These are phyloP conservation scores for Eutrigla gurnardus DNA, from an alignment of 2,797 vertebrate species.

Conservation along the genomic window DNA sequence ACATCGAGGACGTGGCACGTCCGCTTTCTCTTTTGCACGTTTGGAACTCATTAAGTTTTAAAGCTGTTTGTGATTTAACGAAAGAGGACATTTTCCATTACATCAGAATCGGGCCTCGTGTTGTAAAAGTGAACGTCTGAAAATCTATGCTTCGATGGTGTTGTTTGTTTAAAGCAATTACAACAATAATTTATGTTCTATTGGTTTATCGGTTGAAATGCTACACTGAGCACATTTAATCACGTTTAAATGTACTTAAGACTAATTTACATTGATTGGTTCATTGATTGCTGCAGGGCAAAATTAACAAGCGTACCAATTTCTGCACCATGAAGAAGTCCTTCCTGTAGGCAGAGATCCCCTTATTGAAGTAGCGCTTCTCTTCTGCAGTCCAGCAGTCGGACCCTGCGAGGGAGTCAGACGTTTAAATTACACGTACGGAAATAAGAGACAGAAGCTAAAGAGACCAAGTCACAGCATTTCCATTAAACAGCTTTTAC, in stretches of 20 bases:
- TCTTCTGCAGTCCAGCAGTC: conserved; percentile 94
- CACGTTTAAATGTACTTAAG: not conserved
- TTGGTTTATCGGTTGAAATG: not conserved
- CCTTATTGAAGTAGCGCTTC: conserved; percentile 96
- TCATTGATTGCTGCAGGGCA: not conserved
- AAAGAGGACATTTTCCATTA: conserved; percentile 25
- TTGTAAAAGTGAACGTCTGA: not conserved
- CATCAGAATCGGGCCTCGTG: conserved; percentile 2
- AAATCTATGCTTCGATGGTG: not conserved
- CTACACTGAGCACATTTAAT: not conserved
- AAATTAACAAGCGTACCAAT: conserved; percentile 81
- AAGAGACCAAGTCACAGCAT: not conserved
- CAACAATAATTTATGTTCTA: not conserved
- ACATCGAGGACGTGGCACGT: conserved; percentile 31
- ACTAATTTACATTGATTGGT: not conserved
- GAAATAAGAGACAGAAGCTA: not conserved
- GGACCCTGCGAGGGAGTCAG: conserved; percentile 85
- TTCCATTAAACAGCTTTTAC: not conserved
- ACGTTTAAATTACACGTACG: not conserved
- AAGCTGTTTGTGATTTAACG: conserved; percentile 5
- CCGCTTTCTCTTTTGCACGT: conserved; percentile 14
- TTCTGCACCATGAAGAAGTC: conserved; percentile 99
- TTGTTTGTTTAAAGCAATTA: conserved; percentile 26
- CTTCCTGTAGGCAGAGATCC: conserved; percentile 96
- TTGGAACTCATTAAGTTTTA: conserved; percentile 3